These are phyloP conservation scores for Yasuhikotakia modesta DNA, from an alignment of 2,797 vertebrate species.

Conservation along the genomic window DNA sequence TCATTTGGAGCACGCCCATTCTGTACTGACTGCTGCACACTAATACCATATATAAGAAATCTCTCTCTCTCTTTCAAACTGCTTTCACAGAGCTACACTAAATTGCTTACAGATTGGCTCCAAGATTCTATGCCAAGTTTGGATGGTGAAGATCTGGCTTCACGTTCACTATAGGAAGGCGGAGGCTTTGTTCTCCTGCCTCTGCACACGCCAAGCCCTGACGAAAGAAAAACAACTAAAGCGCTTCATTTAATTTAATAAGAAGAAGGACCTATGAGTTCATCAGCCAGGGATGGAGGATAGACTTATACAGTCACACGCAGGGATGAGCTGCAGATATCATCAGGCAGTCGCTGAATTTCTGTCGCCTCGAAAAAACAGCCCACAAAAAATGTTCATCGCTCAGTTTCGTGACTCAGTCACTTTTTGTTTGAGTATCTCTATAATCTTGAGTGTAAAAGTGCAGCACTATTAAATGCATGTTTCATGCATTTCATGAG, in stretches of 20 bases:
- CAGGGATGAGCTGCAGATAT: constrained; percentile 14
- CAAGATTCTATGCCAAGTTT: constrained; percentile 60
- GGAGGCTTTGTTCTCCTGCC: constrained; percentile 57
- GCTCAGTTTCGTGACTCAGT: too few species aligned
- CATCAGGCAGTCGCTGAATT: background rate
- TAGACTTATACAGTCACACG: constrained; percentile 29
- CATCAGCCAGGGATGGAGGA: constrained; percentile 48
- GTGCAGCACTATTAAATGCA: background rate
- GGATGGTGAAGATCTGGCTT: constrained; percentile 53
- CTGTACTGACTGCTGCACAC: constrained; percentile 55
- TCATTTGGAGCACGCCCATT: constrained; percentile 50
- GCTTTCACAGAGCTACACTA: constrained; percentile 56
- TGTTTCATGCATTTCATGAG: too few species aligned
- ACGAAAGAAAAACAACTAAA: constrained; percentile 60
- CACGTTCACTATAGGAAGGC: constrained; percentile 45
- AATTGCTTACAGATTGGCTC: constrained; percentile 73
- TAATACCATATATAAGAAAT: constrained; percentile 56
- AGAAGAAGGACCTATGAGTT: constrained; percentile 56
- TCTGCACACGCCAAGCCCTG: constrained; percentile 64
- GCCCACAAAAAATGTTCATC: background rate
- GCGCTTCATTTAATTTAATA: constrained; percentile 61
- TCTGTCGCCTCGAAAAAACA: background rate
- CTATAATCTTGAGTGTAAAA: too few species aligned
- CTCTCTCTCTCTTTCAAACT: constrained; percentile 46
- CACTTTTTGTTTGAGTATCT: too few species aligned